Conservation (phyloP, 2,113 vertebrate genomes). For the Nothoprocta pentlandii region DNA sequence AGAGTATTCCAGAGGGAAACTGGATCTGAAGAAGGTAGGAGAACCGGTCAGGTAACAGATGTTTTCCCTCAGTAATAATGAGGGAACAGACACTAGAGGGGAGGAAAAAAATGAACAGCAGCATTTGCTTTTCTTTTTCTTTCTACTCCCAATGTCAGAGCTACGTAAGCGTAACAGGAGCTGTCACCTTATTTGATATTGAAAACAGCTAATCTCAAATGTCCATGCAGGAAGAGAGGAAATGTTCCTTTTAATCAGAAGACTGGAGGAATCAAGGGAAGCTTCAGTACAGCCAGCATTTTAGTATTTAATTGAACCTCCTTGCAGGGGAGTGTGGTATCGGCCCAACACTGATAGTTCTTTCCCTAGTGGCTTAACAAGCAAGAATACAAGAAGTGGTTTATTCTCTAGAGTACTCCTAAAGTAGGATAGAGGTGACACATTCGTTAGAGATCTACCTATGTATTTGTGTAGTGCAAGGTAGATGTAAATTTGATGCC, state of each 20-base stretch:
- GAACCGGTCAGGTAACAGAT: conserved; percentile 46
- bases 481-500: background rate
- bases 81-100: background rate
- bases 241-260: background rate
- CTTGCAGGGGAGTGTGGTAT: background rate
- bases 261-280: background rate
- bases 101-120: background rate
- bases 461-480: background rate
- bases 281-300: background rate
- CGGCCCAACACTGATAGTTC: background rate
- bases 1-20: conserved; percentile 14
- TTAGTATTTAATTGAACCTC: background rate
- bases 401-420: background rate
- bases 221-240: background rate
- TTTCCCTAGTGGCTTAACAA: background rate
- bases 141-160: background rate
- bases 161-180: background rate
- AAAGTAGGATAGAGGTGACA: background rate
- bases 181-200: conserved; percentile 25
- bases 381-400: background rate
- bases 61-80: conserved; percentile 39
- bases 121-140: background rate
- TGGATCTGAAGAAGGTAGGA: conserved; percentile 13
- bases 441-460: background rate
- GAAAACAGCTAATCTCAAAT: background rate